Evolutionary conservation across 2,797 vertebrate species (phyloP).

Genomic region (Gobio occitaniae): DNA sequence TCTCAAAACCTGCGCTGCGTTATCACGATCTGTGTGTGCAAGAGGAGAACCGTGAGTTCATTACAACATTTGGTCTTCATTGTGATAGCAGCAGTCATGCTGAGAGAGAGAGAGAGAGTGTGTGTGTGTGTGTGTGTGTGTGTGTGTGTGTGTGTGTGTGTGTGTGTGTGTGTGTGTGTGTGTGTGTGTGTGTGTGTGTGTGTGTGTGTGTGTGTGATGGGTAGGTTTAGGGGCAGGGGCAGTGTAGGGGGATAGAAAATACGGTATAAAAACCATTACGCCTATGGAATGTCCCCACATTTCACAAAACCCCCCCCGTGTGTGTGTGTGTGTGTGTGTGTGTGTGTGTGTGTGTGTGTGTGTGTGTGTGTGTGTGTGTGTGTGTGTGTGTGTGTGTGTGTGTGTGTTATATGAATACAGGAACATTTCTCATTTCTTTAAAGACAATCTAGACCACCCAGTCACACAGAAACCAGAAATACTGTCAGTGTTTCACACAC

Average conservation of each 20-base stretch:
- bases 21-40: conserved; percentile 3
- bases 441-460: conserved; percentile 14
- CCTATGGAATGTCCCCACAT: too few species aligned
- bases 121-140: neutral
- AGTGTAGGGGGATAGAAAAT: too few species aligned
- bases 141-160: neutral
- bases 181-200: too few species aligned
- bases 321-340: too few species aligned
- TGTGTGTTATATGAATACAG: neutral
- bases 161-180: neutral
- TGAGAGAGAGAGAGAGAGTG: neutral
- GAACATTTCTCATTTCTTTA: conserved; percentile 3
- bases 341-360: too few species aligned
- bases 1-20: neutral
- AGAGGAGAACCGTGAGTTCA: conserved; percentile 34
- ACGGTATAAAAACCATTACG: too few species aligned
- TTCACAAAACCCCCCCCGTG: too few species aligned
- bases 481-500: neutral
- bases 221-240: too few species aligned
- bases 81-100: conserved; percentile 26
- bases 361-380: too few species aligned
- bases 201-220: too few species aligned
- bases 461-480: neutral
- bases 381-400: too few species aligned
- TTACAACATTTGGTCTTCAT: conserved; percentile 48